Percentiles rank a stretch among this genome's conserved stretches.
Conservation (phyloP, 2,113 vertebrate genomes). For the Trogon melanurus region DNA sequence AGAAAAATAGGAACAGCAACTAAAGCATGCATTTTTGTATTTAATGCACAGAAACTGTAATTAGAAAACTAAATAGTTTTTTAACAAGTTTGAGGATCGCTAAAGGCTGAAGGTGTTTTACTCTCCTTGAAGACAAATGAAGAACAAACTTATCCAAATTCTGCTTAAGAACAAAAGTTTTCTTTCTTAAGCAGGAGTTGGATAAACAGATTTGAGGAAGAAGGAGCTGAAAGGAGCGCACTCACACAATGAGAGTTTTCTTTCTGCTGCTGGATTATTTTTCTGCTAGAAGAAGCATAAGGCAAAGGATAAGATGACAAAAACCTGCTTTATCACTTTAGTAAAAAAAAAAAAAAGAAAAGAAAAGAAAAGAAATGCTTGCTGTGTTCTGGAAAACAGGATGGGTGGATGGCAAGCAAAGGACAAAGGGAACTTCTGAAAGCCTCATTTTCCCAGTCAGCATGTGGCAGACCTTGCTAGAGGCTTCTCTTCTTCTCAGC, state of each 20-base stretch:
- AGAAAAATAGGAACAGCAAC: background rate
- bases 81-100: background rate
- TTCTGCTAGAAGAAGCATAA: conserved; percentile 25
- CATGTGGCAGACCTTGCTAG: conserved; percentile 48
- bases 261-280: background rate
- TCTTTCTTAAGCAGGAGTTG: background rate
- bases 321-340: background rate
- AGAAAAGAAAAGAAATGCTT: background rate
- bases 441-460: conserved; percentile 39
- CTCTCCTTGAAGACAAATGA: background rate
- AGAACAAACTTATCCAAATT: background rate
- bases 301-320: background rate
- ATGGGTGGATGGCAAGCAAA: background rate
- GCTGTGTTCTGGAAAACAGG: background rate
- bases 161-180: background rate
- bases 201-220: background rate
- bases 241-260: background rate
- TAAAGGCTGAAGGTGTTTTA: background rate
- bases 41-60: background rate
- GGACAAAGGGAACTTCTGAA: conserved; percentile 45
- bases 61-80: background rate
- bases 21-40: background rate
- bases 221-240: background rate
- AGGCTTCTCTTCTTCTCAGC: conserved; percentile 21
- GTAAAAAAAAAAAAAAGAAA: background rate